phyloP scores from a whole-genome alignment of 2,113 vertebrate species.

The Oxygymnocypris stewartii region DNA sequence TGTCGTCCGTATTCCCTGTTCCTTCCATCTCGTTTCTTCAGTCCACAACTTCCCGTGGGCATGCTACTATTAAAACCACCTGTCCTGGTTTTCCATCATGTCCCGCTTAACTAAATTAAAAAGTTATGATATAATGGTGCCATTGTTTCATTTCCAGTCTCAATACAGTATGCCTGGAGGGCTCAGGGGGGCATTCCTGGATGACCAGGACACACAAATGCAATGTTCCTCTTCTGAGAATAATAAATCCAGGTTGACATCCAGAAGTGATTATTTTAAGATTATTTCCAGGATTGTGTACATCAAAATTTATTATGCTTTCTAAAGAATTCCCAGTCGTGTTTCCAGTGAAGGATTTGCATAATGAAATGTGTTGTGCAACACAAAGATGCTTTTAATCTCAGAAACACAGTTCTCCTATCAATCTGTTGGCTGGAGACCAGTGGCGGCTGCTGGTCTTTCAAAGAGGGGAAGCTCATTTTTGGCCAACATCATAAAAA shows the following conservation, averaged over 20 bases:
- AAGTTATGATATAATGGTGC: neutral
- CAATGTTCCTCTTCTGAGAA: neutral
- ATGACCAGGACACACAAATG: neutral
- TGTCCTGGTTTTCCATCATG: constrained; percentile 20
- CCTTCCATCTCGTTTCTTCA: neutral
- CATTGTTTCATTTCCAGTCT: constrained; percentile 13
- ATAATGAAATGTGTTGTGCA: neutral
- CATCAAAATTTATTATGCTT: neutral
- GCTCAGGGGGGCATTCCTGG: neutral
- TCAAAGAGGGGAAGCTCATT: no score
- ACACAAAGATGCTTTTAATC: constrained; percentile 8
- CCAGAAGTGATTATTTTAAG: neutral
- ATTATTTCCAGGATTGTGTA: neutral
- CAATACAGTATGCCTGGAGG: neutral
- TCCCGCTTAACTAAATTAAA: constrained; percentile 8
- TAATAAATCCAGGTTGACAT: neutral
- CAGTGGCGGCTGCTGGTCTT: no score
- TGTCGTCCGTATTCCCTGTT: constrained; percentile 1
- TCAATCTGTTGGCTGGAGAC: neutral
- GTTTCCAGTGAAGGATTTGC: neutral
- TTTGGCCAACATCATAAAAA: no score
- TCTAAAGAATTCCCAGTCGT: neutral
- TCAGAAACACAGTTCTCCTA: neutral
- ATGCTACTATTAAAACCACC: constrained; percentile 11
- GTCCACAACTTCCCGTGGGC: neutral